Percentiles rank a stretch among this genome's conserved stretches.
Conservation (phyloP, 2,113 vertebrate species). For the Xiphophorus hellerii region DNA sequence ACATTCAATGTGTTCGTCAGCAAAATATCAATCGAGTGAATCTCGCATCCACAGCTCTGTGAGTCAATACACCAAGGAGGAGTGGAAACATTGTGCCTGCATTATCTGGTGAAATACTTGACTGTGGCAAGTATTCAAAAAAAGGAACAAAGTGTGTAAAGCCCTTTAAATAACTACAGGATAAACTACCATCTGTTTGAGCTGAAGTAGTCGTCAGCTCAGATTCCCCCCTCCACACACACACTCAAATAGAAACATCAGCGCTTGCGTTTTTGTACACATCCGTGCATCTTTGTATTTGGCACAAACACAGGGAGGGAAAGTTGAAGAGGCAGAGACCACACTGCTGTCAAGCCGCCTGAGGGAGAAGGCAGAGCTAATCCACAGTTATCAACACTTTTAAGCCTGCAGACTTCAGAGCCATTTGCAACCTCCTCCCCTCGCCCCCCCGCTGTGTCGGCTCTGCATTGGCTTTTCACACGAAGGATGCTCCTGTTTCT, state of each 20-base stretch:
- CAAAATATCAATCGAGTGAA: slow-evolving; percentile 53
- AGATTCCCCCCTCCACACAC: too few species aligned
- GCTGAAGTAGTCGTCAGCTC: background rate
- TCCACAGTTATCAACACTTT: slow-evolving; percentile 70
- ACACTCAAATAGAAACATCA: background rate
- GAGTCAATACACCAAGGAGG: background rate
- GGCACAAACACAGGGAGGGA: slow-evolving; percentile 17
- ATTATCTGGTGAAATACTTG: slow-evolving; percentile 58
- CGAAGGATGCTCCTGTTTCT: slow-evolving; percentile 49
- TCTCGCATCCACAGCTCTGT: slow-evolving; percentile 55
- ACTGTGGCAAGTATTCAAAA: slow-evolving; percentile 50
- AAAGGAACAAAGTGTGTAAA: slow-evolving; percentile 27
- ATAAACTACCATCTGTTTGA: slow-evolving; percentile 5
- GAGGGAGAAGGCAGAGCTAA: slow-evolving; percentile 62
- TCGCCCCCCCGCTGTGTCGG: slow-evolving; percentile 13
- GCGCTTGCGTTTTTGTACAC: slow-evolving; percentile 11
- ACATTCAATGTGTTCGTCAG: slow-evolving; percentile 42
- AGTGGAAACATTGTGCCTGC: slow-evolving; percentile 41
- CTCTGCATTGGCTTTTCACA: slow-evolving; percentile 43
- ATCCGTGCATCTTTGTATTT: slow-evolving; percentile 7
- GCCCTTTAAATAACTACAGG: slow-evolving; percentile 18
- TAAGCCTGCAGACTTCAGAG: slow-evolving; percentile 69
- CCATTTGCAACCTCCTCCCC: slow-evolving; percentile 40
- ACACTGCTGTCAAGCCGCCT: slow-evolving; percentile 54
- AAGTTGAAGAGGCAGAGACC: slow-evolving; percentile 50